Conservation (phyloP, 2,797 vertebrate species). For the Pseudochaenichthys georgianus region DNA sequence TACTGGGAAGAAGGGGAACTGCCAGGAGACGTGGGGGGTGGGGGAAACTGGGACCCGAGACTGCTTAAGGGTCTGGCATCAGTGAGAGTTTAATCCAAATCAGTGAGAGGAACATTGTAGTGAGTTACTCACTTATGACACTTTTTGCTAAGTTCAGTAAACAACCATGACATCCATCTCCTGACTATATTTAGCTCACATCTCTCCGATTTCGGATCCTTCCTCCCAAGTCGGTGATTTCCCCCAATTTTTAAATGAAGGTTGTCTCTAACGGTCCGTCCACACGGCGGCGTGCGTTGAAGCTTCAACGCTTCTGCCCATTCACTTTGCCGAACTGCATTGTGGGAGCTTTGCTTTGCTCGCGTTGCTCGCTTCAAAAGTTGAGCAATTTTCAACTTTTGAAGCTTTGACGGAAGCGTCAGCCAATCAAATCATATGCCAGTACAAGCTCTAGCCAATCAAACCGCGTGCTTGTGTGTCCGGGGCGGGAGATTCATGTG, state of each 20-base stretch:
- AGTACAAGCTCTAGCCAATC: too few relatives aligned
- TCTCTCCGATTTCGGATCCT: conserved; percentile 18
- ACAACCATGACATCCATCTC: conserved; percentile 51
- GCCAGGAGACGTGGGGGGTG: background rate
- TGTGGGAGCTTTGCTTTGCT: too few relatives aligned
- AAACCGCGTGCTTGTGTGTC: too few relatives aligned
- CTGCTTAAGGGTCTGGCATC: conserved; percentile 25
- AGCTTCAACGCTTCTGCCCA: too few relatives aligned
- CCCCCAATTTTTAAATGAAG: background rate
- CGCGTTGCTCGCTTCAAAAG: too few relatives aligned
- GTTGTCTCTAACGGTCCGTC: background rate
- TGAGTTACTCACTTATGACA: conserved; percentile 44
- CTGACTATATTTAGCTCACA: conserved; percentile 22
- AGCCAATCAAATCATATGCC: too few relatives aligned
- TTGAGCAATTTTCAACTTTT: too few relatives aligned
- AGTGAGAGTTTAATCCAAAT: conserved; percentile 36
- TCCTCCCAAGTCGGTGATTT: conserved; percentile 28
- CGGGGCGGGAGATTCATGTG: too few relatives aligned
- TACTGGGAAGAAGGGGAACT: conserved; percentile 59
- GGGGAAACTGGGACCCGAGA: background rate
- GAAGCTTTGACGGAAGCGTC: too few relatives aligned
- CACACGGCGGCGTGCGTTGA: too few relatives aligned
- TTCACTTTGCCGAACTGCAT: too few relatives aligned
- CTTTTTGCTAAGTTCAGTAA: conserved; percentile 41
- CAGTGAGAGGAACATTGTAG: conserved; percentile 37